Percentiles rank a stretch among this genome's conserved stretches.
Evolutionary conservation across 1,140 invertebrate species (phyloP).

Genomic region (Drosophila miranda): DNA sequence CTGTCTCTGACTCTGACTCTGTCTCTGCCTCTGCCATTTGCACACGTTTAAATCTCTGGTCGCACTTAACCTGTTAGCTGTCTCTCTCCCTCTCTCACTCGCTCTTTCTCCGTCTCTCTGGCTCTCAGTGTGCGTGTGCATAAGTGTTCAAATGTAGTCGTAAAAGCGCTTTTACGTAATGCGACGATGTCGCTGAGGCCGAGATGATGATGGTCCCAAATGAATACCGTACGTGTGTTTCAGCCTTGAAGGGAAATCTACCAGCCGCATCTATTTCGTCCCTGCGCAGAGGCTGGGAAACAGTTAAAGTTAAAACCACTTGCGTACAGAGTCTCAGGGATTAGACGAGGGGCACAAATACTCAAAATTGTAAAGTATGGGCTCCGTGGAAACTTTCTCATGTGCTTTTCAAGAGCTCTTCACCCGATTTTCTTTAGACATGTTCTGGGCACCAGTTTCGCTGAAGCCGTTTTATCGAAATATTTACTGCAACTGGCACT

Average conservation of each 20-base stretch:
- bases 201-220: conserved; percentile 57
- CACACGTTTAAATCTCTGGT: conserved; percentile 60
- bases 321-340: conserved; percentile 32
- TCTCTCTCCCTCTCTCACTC: background rate
- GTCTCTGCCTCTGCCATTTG: conserved; percentile 40
- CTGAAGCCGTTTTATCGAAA: too few species aligned
- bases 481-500: too few species aligned
- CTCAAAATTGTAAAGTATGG: conserved; percentile 3
- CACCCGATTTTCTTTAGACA: too few species aligned
- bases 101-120: background rate
- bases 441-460: too few species aligned
- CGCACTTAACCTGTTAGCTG: conserved; percentile 70
- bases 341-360: conserved; percentile 25
- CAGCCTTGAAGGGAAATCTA: too few species aligned
- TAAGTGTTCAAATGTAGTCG: conserved; percentile 59
- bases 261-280: background rate
- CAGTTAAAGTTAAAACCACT: conserved; percentile 44
- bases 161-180: conserved; percentile 79
- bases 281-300: conserved; percentile 19
- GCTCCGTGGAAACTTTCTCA: background rate
- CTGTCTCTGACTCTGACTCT: conserved; percentile 12
- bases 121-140: conserved; percentile 34
- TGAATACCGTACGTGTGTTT: conserved; percentile 56
- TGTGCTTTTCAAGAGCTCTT: too few species aligned
- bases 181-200: conserved; percentile 55